These are phyloP conservation scores for Argentina silus DNA, from an alignment of 2,797 vertebrate genomes.

Conservation along the genomic window DNA sequence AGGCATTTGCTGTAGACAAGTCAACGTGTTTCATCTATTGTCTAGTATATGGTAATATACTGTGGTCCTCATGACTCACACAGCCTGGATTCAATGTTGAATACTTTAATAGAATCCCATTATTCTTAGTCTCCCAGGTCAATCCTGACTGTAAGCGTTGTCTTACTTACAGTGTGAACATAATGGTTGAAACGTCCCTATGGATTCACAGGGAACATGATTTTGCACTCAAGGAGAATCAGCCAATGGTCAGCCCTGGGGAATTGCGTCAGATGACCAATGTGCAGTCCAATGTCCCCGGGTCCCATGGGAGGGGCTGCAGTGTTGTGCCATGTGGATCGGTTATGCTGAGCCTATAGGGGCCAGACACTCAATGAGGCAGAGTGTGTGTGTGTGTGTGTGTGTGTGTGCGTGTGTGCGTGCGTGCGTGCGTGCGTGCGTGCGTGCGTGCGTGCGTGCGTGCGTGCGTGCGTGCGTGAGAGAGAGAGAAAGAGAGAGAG, in stretches of 20 bases:
- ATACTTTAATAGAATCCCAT: background rate
- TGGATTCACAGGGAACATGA: conserved; percentile 18
- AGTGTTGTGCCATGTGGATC: background rate
- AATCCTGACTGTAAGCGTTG: background rate
- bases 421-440: conserved; percentile 12
- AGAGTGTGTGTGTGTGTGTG: background rate
- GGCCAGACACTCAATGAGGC: background rate
- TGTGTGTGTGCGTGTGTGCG: conserved; percentile 6
- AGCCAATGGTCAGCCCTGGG: background rate
- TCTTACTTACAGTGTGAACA: conserved; percentile 18
- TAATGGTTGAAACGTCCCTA: conserved; percentile 14
- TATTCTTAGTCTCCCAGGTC: background rate
- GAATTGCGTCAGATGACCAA: background rate
- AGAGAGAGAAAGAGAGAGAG: too few species aligned
- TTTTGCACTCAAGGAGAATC: conserved; percentile 27
- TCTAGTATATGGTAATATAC: background rate
- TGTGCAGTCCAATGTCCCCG: background rate
- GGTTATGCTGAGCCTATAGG: background rate
- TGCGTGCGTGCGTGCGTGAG: background rate
- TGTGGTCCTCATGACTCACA: too few species aligned
- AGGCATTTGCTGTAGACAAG: background rate
- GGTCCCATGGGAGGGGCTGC: background rate
- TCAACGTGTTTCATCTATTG: too few species aligned
- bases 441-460: conserved; percentile 14
- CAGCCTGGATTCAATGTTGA: background rate